phyloP scores from a whole-genome alignment of 2,113 vertebrate genomes.

The Antechinus stuartii region DNA sequence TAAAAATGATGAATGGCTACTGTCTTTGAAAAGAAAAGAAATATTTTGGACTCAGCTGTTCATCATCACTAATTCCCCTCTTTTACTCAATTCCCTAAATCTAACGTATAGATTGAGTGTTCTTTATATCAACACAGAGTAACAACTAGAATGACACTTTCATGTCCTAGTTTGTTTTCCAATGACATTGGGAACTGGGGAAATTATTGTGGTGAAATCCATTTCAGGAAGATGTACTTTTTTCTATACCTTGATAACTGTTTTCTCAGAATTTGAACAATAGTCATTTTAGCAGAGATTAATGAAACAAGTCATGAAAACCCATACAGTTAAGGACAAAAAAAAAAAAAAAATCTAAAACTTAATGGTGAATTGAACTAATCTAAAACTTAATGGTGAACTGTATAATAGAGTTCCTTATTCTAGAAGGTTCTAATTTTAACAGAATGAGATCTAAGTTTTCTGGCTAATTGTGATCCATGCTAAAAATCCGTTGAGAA shows the following conservation, averaged over 20 bases:
- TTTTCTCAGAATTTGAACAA: constrained; percentile 70
- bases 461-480: background rate
- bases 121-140: constrained; percentile 75
- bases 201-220: constrained; percentile 61
- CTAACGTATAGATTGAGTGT: constrained; percentile 81
- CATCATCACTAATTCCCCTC: constrained; percentile 76
- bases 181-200: constrained; percentile 67
- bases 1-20: constrained; percentile 87
- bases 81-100: constrained; percentile 74
- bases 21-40: constrained; percentile 83
- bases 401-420: constrained; percentile 76
- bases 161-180: constrained; percentile 71
- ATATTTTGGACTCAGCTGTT: constrained; percentile 78
- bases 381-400: background rate
- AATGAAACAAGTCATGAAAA: constrained; percentile 70
- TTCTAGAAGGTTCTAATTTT: constrained; percentile 75
- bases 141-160: constrained; percentile 73
- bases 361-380: too few species aligned
- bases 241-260: constrained; percentile 41
- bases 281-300: constrained; percentile 71
- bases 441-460: constrained; percentile 65
- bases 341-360: background rate
- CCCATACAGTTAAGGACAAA: constrained; percentile 61
- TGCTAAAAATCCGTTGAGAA: background rate
- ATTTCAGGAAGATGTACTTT: constrained; percentile 62